Conservation (phyloP, 2,113 vertebrate genomes). For the Carassius carassius region DNA sequence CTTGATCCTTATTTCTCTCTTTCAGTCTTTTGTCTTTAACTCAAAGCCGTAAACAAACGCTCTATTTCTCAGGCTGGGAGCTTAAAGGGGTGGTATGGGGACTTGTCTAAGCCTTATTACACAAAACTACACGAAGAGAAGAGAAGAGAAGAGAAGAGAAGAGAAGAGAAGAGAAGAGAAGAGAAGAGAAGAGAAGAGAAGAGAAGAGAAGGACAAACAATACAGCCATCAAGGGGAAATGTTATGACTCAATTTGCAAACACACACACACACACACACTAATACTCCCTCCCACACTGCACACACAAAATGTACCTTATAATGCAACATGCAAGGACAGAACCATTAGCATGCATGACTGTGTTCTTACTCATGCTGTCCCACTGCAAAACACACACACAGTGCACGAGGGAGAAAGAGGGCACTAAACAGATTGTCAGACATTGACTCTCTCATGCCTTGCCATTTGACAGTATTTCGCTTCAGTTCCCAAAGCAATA, state of each 20-base stretch:
- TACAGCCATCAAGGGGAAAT: constrained; percentile 41
- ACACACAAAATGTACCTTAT: constrained; percentile 1
- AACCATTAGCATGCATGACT: constrained; percentile 58
- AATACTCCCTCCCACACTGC: constrained; percentile 24
- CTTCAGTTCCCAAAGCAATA: constrained; percentile 42
- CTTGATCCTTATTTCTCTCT: background rate
- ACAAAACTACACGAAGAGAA: constrained; percentile 53
- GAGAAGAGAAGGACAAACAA: constrained; percentile 34
- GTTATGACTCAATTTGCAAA: constrained; percentile 45
- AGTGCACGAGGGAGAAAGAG: constrained; percentile 19
- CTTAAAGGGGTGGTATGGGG: background rate
- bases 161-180: background rate
- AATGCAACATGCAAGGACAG: constrained; percentile 53
- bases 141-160: background rate
- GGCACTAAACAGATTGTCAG: constrained; percentile 44
- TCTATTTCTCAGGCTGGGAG: background rate
- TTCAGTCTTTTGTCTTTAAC: background rate
- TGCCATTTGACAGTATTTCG: constrained; percentile 36
- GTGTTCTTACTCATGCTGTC: constrained; percentile 42
- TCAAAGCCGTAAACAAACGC: constrained; percentile 12
- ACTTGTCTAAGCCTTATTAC: constrained; percentile 68
- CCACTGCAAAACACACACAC: constrained; percentile 32
- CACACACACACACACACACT: constrained; percentile 16
- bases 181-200: constrained; percentile 21
- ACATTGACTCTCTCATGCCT: constrained; percentile 37